A percentile compares a stretch with the other conserved stretches of the same genome.
Evolutionary conservation across 1,140 invertebrate genomes (phyloP).

Genomic region (Pentalonia nigronervosa): DNA sequence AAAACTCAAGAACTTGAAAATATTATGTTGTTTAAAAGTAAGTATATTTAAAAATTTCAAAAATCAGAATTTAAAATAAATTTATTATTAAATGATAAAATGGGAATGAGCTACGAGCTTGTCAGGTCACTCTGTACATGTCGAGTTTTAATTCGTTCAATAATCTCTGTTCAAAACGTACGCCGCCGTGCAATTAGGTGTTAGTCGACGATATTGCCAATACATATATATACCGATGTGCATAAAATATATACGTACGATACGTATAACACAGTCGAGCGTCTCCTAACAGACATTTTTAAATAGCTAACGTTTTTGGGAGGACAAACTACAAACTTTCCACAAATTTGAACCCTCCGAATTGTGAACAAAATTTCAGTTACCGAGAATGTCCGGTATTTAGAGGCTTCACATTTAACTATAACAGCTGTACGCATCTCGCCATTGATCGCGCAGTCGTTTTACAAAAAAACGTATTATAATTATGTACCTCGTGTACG

Average conservation of each 20-base stretch:
- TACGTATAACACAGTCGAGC: not conserved
- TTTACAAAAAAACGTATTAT: not conserved
- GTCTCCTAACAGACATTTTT: too few relatives aligned
- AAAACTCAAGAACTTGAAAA: too few relatives aligned
- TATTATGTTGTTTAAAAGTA: too few relatives aligned
- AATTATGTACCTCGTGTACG: not conserved
- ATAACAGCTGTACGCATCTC: not conserved
- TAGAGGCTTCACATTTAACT: too few relatives aligned
- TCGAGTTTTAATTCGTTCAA: too few relatives aligned
- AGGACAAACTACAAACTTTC: too few relatives aligned
- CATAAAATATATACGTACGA: not conserved
- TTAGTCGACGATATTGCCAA: not conserved
- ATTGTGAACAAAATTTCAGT: too few relatives aligned
- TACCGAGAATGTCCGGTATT: too few relatives aligned
- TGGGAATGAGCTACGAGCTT: accelerated
- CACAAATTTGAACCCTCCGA: too few relatives aligned
- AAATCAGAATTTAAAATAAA: not conserved
- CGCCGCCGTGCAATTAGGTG: not conserved
- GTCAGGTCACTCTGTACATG: not conserved
- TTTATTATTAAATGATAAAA: not conserved
- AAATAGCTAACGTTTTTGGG: too few relatives aligned
- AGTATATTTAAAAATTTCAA: too few relatives aligned
- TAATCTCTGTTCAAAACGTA: too few relatives aligned
- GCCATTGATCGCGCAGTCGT: not conserved
- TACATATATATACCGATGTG: not conserved